These are phyloP conservation scores for Platichthys flesus DNA, from an alignment of 2,113 vertebrate species.

Conservation along the genomic window DNA sequence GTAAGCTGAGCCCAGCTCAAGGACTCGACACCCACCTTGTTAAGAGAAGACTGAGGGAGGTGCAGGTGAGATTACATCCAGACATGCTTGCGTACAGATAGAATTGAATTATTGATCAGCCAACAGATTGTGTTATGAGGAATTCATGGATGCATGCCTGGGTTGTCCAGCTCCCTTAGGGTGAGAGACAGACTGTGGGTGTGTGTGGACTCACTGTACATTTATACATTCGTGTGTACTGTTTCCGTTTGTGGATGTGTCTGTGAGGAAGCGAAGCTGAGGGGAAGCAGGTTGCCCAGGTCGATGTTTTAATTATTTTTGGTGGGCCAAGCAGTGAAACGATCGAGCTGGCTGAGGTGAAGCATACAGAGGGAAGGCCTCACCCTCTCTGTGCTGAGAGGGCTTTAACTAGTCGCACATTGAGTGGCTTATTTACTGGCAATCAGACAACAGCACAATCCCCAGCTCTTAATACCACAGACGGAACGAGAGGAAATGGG, in stretches of 20 bases:
- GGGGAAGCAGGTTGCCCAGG: conserved; percentile 43
- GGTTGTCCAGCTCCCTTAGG: conserved; percentile 56
- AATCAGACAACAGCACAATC: conserved; percentile 52
- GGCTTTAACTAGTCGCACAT: conserved; percentile 74
- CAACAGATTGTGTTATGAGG: conserved; percentile 83
- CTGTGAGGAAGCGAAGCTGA: conserved; percentile 4
- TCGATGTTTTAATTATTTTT: conserved; percentile 72
- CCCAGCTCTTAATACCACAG: conserved; percentile 53
- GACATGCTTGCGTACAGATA: conserved; percentile 75
- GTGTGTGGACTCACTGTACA: conserved; percentile 47
- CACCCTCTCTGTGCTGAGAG: conserved; percentile 57
- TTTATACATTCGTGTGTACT: conserved; percentile 28
- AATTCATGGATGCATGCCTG: conserved; percentile 73
- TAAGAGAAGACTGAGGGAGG: conserved; percentile 65
- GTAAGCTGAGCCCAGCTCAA: conserved; percentile 59
- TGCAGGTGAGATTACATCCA: conserved; percentile 79
- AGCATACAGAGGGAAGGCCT: conserved; percentile 73
- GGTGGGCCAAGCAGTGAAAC: conserved; percentile 66
- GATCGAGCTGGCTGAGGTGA: conserved; percentile 73
- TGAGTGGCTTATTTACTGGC: conserved; percentile 67
- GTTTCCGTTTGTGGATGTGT: neutral
- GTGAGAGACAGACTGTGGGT: conserved; percentile 32
- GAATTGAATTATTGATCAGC: conserved; percentile 86
- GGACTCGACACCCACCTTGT: conserved; percentile 75
- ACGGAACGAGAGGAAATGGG: conserved; percentile 65